Evolutionary conservation across 2,888 invertebrate genomes (phyloP).

Genomic region (Pogonocherus hispidulus): DNA sequence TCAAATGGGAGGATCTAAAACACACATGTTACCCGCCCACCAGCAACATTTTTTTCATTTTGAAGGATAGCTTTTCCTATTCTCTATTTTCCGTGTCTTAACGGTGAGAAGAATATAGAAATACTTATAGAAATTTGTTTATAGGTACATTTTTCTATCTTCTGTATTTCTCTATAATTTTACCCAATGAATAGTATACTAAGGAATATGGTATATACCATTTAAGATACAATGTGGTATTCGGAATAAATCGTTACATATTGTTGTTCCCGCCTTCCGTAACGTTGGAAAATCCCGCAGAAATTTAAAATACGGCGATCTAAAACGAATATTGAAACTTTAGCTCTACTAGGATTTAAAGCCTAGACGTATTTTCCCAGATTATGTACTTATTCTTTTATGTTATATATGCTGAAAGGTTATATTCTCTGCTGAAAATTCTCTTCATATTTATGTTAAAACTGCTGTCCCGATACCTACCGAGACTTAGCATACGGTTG

Average conservation of each 20-base stretch:
- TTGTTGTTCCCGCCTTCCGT: too few species aligned
- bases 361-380: conserved; percentile 2
- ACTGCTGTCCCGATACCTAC: conserved; percentile 2
- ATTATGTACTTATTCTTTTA: conserved; percentile 12
- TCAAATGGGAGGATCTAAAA: not conserved
- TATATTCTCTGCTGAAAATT: conserved; percentile 8
- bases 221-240: too few species aligned
- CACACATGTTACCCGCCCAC: conserved; percentile 3
- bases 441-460: conserved; percentile 17
- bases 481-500: conserved; percentile 3
- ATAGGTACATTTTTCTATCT: too few species aligned
- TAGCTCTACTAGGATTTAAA: not conserved
- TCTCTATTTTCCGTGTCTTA: too few species aligned
- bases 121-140: too few species aligned
- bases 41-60: too few species aligned
- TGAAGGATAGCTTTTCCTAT: too few species aligned
- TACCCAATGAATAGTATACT: too few species aligned
- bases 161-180: too few species aligned
- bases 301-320: conserved; percentile 9
- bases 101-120: too few species aligned
- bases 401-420: conserved; percentile 16
- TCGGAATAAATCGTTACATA: too few species aligned
- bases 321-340: conserved; percentile 14
- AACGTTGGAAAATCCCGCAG: not conserved
- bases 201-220: too few species aligned